phyloP scores from a whole-genome alignment of 2,888 invertebrate species.

The Meloe dianella region DNA sequence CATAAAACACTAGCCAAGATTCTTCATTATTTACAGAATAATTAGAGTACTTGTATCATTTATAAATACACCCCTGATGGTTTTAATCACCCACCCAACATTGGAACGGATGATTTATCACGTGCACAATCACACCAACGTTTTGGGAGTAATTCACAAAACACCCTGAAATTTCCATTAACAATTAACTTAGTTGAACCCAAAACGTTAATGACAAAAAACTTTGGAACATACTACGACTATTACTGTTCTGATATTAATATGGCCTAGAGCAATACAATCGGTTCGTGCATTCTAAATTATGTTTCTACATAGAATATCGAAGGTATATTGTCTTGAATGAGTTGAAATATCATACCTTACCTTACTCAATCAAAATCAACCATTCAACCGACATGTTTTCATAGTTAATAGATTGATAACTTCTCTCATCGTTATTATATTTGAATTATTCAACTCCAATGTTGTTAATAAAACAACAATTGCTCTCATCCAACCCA shows the following conservation, averaged over 20 bases:
- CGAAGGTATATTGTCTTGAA: neutral
- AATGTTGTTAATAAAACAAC: conserved; percentile 1
- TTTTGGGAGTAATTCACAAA: neutral
- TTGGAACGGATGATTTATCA: conserved; percentile 23
- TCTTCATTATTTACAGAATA: conserved; percentile 31
- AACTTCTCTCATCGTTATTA: neutral
- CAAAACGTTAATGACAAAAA: conserved; percentile 5
- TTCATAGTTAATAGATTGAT: neutral
- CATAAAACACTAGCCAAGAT: conserved; percentile 30
- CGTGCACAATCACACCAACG: conserved; percentile 14
- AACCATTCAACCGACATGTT: neutral
- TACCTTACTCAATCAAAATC: neutral
- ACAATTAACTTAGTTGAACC: neutral
- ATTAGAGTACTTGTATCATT: conserved; percentile 28
- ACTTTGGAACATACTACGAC: neutral
- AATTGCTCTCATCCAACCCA: neutral
- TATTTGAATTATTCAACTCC: neutral
- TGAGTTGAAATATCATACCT: neutral
- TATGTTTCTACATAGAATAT: neutral
- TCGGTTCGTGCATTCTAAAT: neutral
- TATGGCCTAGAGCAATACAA: neutral
- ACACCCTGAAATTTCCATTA: neutral
- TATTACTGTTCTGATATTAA: neutral
- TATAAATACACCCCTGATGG: conserved; percentile 18
- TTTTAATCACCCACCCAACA: conserved; percentile 21